Evolutionary conservation across 2,113 vertebrate species (phyloP), one percentile per base, ranked within the genome.

Genomic region (Ceuthmochares aereus): DNA sequence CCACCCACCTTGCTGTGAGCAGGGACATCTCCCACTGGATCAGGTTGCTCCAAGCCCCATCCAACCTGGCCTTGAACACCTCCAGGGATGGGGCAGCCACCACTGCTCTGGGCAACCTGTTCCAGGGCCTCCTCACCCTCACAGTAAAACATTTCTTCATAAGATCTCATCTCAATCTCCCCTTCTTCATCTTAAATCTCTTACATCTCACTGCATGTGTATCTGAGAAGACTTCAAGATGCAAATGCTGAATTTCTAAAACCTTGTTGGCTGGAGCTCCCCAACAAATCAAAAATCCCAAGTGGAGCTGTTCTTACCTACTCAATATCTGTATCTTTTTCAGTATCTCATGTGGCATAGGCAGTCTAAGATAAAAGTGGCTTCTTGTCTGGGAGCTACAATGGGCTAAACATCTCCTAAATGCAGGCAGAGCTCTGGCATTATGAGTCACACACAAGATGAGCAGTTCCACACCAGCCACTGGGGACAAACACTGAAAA

Each of bases 401-500:
- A 6, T 4, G 36, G 64, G 27, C 12, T 37, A 5, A 72, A 27
- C 9, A 2, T 29, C 26, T 43, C 27, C 66, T 47, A 15, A 19
- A 16, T 18, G 16, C 32, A 62, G 54, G 5, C 36, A 43, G 49
- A 23, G 17, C 34, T 19, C 7, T 17, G 25, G 47, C 0, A 0
- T n/a, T n/a, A 32, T 22, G 21, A 17, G 29, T 37, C 34, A 30
- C 26, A 20, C 63, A 19, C 1, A 42, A 42, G 43, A 40, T 0
- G 2, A 59, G 30, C 42, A 32, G 62, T 29, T 21, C 55, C 43
- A 63, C 18, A 19, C 22, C 0, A 0, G 16, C 9, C 27, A 9
- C 27, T 3, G 27, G 40, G 63, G 64, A 67, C 40, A 34, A 77
- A 51, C 0, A 1, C 22, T 64, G 4, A 22, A 49, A 69, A 54